These are phyloP conservation scores for Callinectes sapidus DNA, from an alignment of 2,888 invertebrate species.

Conservation along the genomic window DNA sequence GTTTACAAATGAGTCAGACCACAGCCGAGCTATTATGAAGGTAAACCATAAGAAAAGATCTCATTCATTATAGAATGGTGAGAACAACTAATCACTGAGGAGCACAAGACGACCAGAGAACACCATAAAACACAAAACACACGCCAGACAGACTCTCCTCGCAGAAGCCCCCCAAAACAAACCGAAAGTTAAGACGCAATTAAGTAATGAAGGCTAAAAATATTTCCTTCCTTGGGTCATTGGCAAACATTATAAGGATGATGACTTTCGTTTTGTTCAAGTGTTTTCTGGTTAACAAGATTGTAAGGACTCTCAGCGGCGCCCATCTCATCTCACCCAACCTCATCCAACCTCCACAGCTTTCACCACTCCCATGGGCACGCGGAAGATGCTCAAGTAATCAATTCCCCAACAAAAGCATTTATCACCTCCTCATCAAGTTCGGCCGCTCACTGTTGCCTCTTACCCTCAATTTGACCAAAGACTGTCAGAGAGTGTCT, in stretches of 20 bases:
- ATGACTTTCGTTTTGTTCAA: background rate
- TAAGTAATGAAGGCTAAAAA: background rate
- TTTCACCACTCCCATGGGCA: background rate
- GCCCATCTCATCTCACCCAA: background rate
- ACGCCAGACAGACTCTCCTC: too few species aligned
- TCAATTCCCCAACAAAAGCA: background rate
- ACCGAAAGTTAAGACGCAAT: background rate
- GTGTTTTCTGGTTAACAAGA: background rate
- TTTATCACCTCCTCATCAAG: too few species aligned
- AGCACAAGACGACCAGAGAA: too few species aligned
- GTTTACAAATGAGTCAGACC: too few species aligned
- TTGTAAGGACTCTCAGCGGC: background rate
- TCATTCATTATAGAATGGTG: too few species aligned
- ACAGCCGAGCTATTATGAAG: too few species aligned
- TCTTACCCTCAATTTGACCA: too few species aligned
- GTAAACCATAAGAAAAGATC: too few species aligned
- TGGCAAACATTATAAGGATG: background rate
- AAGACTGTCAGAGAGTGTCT: too few species aligned
- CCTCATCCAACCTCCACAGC: background rate
- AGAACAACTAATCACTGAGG: too few species aligned
- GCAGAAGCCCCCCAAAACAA: background rate
- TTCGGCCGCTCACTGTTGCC: too few species aligned
- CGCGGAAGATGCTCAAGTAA: background rate
- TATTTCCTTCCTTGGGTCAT: background rate
- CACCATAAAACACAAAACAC: too few species aligned